phyloP scores from a whole-genome alignment of 2,888 invertebrate species.

The Lasioglossum malachurum region DNA sequence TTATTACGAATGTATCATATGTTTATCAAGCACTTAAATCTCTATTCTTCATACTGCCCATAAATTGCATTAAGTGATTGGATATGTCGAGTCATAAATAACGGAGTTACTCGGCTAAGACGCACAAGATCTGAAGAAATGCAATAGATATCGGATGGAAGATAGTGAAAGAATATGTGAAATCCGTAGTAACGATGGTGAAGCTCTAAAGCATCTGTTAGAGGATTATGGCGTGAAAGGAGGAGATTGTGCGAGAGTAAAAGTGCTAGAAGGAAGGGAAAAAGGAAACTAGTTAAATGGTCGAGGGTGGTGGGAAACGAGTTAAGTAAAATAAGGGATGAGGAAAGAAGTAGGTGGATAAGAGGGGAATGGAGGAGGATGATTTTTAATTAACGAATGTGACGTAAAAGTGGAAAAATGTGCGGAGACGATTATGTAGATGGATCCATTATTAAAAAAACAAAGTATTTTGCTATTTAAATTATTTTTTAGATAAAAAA shows the following conservation, averaged over 20 bases:
- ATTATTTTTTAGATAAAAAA: not conserved
- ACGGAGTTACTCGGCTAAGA: not conserved
- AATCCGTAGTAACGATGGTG: slow-evolving; percentile 3
- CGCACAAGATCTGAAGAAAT: not conserved
- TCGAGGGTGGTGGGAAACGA: not conserved
- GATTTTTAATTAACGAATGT: not conserved
- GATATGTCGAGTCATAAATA: not conserved
- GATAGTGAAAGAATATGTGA: slow-evolving; percentile 6
- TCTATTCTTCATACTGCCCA: not conserved
- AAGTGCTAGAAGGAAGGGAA: not conserved
- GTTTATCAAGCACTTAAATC: not conserved
- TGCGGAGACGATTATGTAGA: not conserved
- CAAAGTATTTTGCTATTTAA: not conserved
- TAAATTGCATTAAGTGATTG: not conserved
- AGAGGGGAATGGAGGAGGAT: not conserved
- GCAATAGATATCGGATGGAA: not conserved
- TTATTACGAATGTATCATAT: not conserved
- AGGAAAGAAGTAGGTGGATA: not conserved
- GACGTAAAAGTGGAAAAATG: not conserved
- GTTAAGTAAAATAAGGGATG: not conserved
- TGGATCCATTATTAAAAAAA: not conserved
- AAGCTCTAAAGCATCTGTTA: slow-evolving; percentile 5
- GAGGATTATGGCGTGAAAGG: not conserved
- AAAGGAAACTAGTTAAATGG: not conserved
- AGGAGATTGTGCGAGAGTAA: slow-evolving; percentile 10